A percentile compares a stretch with the other conserved stretches of the same genome.
phyloP scores from a whole-genome alignment of 1,140 invertebrate species.

The Anoplophora glabripennis region DNA sequence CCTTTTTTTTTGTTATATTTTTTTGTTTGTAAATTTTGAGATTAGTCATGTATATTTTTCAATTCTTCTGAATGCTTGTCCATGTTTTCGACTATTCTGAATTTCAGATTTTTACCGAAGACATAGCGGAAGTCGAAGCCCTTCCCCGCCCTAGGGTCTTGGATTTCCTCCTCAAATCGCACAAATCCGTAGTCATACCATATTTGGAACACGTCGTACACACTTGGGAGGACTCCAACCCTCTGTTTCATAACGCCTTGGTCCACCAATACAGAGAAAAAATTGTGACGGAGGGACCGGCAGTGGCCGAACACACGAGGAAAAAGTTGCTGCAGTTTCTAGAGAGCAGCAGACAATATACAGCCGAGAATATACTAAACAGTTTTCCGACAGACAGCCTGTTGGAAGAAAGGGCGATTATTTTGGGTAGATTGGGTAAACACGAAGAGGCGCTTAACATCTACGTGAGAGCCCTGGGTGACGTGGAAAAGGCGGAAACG shows the following conservation, averaged over 20 bases:
- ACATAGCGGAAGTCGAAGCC: conserved; percentile 82
- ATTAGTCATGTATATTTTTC: too few relatives aligned
- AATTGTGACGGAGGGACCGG: conserved; percentile 54
- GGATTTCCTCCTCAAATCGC: conserved; percentile 81
- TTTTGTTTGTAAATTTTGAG: too few relatives aligned
- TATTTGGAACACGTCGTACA: conserved; percentile 94
- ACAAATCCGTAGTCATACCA: conserved; percentile 78
- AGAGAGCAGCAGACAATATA: conserved; percentile 78
- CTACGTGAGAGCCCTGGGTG: conserved; percentile 79
- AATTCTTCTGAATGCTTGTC: too few relatives aligned
- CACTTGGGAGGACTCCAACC: conserved; percentile 82
- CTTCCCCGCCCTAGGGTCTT: conserved; percentile 85
- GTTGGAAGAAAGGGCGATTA: conserved; percentile 89
- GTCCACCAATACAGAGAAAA: conserved; percentile 81
- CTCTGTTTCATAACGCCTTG: conserved; percentile 87
- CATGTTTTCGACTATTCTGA: too few relatives aligned
- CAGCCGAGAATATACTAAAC: conserved; percentile 81
- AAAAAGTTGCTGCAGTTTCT: conserved; percentile 83
- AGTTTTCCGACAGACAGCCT: conserved; percentile 83
- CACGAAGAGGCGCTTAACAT: conserved; percentile 90
- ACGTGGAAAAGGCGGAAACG: conserved; percentile 75
- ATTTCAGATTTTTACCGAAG: conserved; percentile 83
- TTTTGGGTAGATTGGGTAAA: conserved; percentile 86
- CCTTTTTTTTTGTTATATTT: too few relatives aligned
- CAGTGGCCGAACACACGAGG: conserved; percentile 61